These are phyloP conservation scores for Spinus pinus DNA, from an alignment of 2,797 vertebrate genomes.

Conservation along the genomic window DNA sequence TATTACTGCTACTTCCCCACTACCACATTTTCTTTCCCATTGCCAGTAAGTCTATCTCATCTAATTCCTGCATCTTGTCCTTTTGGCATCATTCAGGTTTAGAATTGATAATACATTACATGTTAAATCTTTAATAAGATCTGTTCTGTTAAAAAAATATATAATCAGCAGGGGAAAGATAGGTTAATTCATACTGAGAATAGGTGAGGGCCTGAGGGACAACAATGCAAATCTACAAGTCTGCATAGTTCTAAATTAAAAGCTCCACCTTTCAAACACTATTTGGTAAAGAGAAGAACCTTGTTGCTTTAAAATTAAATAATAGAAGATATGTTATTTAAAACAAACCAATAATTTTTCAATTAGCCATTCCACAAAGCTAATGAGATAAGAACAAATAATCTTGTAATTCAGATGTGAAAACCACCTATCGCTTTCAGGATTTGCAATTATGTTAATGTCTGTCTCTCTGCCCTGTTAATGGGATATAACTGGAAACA, in stretches of 20 bases:
- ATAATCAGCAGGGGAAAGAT: background rate
- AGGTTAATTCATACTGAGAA: background rate
- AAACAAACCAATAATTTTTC: background rate
- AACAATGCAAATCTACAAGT: background rate
- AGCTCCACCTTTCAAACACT: background rate
- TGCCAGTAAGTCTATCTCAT: background rate
- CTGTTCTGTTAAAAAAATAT: background rate
- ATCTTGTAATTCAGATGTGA: background rate
- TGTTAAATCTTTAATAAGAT: background rate
- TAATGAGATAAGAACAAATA: background rate
- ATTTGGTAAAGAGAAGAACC: background rate
- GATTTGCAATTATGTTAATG: background rate
- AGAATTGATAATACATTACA: background rate
- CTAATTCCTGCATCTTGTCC: background rate
- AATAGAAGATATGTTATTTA: background rate
- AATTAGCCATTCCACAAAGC: background rate
- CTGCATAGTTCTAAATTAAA: background rate
- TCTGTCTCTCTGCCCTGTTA: background rate
- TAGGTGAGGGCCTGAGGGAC: background rate
- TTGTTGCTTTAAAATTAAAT: background rate
- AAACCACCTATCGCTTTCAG: background rate
- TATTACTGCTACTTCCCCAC: background rate
- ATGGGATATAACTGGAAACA: background rate
- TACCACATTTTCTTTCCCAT: background rate
- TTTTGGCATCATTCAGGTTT: background rate